Percentiles rank a stretch among this genome's conserved stretches.
Evolutionary conservation across 2,888 invertebrate species (phyloP).

Genomic region (Diadromus collaris): DNA sequence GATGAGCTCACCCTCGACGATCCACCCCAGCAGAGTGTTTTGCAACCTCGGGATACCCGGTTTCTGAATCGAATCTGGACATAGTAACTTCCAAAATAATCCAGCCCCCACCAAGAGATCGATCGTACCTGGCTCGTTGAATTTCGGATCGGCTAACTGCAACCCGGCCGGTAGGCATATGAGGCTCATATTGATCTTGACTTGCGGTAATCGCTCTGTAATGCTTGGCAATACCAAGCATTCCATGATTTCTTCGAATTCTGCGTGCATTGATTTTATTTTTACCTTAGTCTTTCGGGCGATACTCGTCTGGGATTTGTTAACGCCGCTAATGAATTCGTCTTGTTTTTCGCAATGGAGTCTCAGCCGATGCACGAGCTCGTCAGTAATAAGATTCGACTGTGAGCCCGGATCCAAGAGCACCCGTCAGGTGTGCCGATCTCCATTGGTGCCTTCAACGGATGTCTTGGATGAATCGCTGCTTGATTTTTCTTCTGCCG

Average conservation of each 20-base stretch:
- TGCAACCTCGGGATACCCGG: slow-evolving; percentile 32
- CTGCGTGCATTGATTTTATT: slow-evolving; percentile 30
- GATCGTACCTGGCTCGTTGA: slow-evolving; percentile 20
- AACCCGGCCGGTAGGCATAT: neutral
- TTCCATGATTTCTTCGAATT: neutral
- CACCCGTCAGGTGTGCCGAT: slow-evolving; percentile 33
- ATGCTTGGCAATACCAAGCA: slow-evolving; percentile 17
- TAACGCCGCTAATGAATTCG: slow-evolving; percentile 43
- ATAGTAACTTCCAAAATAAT: slow-evolving; percentile 20
- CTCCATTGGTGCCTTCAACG: slow-evolving; percentile 18
- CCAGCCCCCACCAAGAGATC: slow-evolving; percentile 36
- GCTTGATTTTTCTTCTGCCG: neutral
- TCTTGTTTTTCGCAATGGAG: slow-evolving; percentile 26
- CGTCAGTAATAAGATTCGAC: slow-evolving; percentile 48
- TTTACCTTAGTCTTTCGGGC: slow-evolving; percentile 1
- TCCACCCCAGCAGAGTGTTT: slow-evolving; percentile 55
- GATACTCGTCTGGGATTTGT: slow-evolving; percentile 26
- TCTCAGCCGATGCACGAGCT: slow-evolving; percentile 28
- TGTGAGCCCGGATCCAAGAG: slow-evolving; percentile 54
- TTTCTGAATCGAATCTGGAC: slow-evolving; percentile 8
- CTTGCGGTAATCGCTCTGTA: slow-evolving; percentile 7
- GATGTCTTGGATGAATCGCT: neutral
- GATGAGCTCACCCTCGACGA: slow-evolving; percentile 40
- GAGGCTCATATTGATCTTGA: neutral
- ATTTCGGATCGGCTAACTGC: neutral